Evolutionary conservation across 1,140 invertebrate genomes (phyloP).

Genomic region (Drosophila nigrodunni): DNA sequence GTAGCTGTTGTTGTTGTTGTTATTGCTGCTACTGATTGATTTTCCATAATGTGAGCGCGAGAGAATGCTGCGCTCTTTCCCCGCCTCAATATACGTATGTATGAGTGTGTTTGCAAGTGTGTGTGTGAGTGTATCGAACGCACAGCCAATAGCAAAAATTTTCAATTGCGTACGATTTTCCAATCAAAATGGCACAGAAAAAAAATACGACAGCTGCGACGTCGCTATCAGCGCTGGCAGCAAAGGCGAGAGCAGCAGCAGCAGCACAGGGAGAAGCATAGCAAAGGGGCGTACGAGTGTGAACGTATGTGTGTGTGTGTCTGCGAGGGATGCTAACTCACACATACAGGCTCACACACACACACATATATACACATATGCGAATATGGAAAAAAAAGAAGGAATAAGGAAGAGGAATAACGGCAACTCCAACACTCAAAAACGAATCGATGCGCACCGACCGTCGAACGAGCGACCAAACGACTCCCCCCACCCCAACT

Average conservation of each 20-base stretch:
- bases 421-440: conserved; percentile 52
- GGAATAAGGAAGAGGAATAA: conserved; percentile 27
- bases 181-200: conserved; percentile 76
- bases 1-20: conserved; percentile 30
- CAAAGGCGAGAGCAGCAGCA: conserved; percentile 7
- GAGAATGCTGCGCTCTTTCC: conserved; percentile 37
- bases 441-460: conserved; percentile 61
- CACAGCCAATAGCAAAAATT: conserved; percentile 80
- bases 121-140: conserved; percentile 67
- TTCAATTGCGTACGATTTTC: conserved; percentile 81
- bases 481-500: neutral
- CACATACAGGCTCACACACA: conserved; percentile 9
- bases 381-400: conserved; percentile 44
- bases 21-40: conserved; percentile 67
- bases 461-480: conserved; percentile 46
- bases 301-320: conserved; percentile 33
- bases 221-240: conserved; percentile 7
- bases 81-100: conserved; percentile 10
- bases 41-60: conserved; percentile 72
- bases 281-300: conserved; percentile 52
- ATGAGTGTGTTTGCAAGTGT: neutral
- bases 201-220: conserved; percentile 44
- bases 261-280: conserved; percentile 3
- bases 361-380: conserved; percentile 35
- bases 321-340: conserved; percentile 29